These are phyloP conservation scores for Motacilla alba DNA, from an alignment of 2,113 vertebrate genomes.

Conservation along the genomic window DNA sequence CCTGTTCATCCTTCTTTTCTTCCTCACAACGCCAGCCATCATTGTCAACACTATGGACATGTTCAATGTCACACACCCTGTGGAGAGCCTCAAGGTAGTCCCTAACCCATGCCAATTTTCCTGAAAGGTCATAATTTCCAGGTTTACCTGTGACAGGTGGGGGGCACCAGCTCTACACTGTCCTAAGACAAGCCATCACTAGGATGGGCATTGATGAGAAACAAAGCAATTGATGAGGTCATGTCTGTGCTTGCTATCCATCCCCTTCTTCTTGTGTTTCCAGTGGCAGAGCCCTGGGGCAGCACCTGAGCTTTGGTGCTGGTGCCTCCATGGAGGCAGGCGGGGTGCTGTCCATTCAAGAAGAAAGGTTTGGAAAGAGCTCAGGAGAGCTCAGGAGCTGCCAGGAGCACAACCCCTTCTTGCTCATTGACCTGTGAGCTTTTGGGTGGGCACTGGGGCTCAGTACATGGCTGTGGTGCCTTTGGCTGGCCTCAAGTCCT, in stretches of 20 bases:
- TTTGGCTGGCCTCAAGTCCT: neutral
- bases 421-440: neutral
- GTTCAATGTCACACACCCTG: slow-evolving; percentile 93
- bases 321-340: neutral
- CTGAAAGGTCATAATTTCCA: neutral
- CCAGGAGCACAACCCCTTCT: neutral
- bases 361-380: neutral
- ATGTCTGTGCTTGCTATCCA: neutral
- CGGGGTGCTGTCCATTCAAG: neutral
- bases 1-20: slow-evolving; percentile 95
- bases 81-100: slow-evolving; percentile 87
- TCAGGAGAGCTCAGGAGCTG: neutral
- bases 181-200: neutral
- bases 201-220: neutral
- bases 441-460: neutral
- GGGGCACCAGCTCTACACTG: neutral
- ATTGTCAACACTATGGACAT: slow-evolving; percentile 97
- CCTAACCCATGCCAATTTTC: neutral
- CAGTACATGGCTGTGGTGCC: neutral
- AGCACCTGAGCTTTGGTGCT: neutral
- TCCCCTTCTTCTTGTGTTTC: neutral
- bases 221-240: neutral
- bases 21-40: slow-evolving; percentile 96
- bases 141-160: neutral
- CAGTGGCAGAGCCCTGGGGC: neutral